Base-by-base conservation (phyloP, 1,140 invertebrate genomes). In the Pseudomyrmex sp. region DNA sequence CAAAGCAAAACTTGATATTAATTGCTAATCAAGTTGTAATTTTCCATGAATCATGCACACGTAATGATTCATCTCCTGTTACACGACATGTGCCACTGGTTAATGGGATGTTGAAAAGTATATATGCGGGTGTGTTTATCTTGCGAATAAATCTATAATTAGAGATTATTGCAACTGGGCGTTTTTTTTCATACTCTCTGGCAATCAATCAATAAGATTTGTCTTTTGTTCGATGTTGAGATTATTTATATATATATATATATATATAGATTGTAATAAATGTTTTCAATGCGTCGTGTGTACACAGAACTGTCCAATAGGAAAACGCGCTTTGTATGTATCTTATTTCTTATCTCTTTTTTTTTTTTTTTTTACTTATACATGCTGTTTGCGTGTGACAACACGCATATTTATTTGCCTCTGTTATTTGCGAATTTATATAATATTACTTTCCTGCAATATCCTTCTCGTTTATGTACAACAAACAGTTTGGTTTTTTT, bases 11-110 rank as follows among this genome's bases (percentile, higher is more conserved):
- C 1, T 1, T 8, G 20, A 69, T 52, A 44, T 44, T 20, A 10
- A n/a, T 1, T 23, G 18, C 15, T 9, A 61, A 80, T 20, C n/a
- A 46, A 50, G 26, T 58, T 12, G 48, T 52, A n/a, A 74, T 74
- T 85, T 59, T 68, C 13, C 23, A 56, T 3, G 61, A 85, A 63
- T 5, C 26, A 5, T 23, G 35, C 23, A 56, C 46, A 79, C 26
- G 7, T 18, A 50, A 82, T 85, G 62, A 69, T 4, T 68, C 54
- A 82, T 50, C 54, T 59, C 0, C 46, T 50, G n/a, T 35, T 10
- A 15, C 44, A 70, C 44, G 20, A 20, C 20, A 61, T 35, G 10
- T 48, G 50, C 70, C 54, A 72, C n/a, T 35, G 15, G 9, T 54
- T 65, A 80, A 50, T 70, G 66, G 48, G 0, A 48, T 18, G 15